Evolutionary conservation across 1,140 invertebrate genomes (phyloP), one percentile per base, ranked within the genome.

Genomic region (Lordiphosa mommai): DNA sequence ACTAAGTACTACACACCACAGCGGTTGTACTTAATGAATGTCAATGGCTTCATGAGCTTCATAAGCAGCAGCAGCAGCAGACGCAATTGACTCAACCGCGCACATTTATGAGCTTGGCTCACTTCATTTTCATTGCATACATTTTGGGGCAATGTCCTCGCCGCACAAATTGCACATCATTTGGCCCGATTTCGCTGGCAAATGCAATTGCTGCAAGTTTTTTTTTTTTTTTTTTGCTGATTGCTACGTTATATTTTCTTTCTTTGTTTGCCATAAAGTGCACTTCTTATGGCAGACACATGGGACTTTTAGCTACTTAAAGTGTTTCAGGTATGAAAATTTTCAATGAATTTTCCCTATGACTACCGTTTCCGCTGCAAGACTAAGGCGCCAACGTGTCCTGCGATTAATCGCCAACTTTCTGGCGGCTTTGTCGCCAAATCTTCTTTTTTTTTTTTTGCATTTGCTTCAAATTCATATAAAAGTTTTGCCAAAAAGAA

Each of bases 141-240:
- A 76, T 77, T 84, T 84, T 77, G 68, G 79, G 79, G 77, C 77
- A 84, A 84, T 77, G 77, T 77, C 77, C 77, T 84, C 67, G 41
- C 16, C 55, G 43, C 23, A 55, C 41, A 77, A 72, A 77, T 77
- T 84, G 67, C 61, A 84, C 77, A 70, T 84, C 73, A 72, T 84
- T 84, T 84, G 77, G 79, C 60, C 70, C 73, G 77, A 84, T 82
- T 71, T 74, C 36, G 58, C 37, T 66, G 55, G 46, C 58, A 23
- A 30, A 40, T 68, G 58, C 71, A 76, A 58, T 64, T 64, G 59
- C 40, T 51, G 16, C 34, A 50, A 70, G 65, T 68, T 61, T 84
- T 74, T 56, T 50, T 32, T 13, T 17, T 52, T 50, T 46, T 36
- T 51, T 53, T 46, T 59, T 60, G 72, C 52, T 59, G 57, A 58